Conservation (phyloP, 2,797 vertebrate species). For the Scolopax bukidnonensis region DNA sequence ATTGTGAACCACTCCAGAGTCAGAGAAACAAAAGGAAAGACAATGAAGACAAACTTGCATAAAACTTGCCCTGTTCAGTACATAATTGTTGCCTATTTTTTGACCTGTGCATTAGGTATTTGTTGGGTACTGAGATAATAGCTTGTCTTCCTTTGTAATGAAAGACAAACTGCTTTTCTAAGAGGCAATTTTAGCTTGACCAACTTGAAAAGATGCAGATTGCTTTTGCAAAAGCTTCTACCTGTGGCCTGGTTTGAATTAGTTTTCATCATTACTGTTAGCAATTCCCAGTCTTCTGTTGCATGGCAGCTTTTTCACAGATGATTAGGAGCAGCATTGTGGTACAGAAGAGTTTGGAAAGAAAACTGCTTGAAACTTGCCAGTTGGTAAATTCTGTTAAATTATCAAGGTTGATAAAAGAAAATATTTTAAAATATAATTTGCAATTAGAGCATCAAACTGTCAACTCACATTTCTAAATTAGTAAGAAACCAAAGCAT, state of each 20-base stretch:
- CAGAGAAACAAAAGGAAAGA: neutral
- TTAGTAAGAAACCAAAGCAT: conserved; percentile 9
- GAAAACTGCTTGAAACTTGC: neutral
- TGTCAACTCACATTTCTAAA: conserved; percentile 20
- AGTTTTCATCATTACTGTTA: conserved; percentile 26
- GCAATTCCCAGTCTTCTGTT: conserved; percentile 46
- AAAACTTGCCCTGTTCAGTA: neutral
- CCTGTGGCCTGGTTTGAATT: conserved; percentile 32
- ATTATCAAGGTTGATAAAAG: conserved; percentile 19
- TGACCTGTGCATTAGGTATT: neutral
- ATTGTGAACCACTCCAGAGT: neutral
- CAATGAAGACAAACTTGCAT: neutral
- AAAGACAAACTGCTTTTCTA: neutral
- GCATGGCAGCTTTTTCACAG: conserved; percentile 64
- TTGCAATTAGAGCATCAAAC: conserved; percentile 38
- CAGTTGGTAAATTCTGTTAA: conserved; percentile 34
- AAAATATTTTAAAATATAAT: conserved; percentile 34
- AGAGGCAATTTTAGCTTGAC: neutral
- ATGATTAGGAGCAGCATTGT: conserved; percentile 26
- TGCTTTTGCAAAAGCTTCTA: conserved; percentile 2
- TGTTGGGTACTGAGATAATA: neutral
- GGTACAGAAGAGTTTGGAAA: neutral
- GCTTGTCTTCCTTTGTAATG: neutral
- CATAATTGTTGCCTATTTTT: neutral
- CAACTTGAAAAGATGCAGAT: conserved; percentile 36